Conservation (phyloP, 2,888 invertebrate genomes). For the Saturnia japonica region DNA sequence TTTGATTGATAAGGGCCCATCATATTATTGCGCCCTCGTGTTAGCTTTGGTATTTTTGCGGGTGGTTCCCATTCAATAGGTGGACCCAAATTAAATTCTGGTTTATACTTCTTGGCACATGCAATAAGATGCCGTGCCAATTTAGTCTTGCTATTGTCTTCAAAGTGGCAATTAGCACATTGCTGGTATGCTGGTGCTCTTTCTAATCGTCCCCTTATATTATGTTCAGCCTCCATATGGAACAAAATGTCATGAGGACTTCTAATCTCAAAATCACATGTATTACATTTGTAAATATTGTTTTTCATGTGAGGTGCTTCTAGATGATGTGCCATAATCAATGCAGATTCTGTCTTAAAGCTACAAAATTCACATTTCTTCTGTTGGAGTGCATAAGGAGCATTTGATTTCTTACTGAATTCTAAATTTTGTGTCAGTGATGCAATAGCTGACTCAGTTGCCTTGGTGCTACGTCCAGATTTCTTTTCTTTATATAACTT, state of each 20-base stretch:
- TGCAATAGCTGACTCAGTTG: slow-evolving; percentile 91
- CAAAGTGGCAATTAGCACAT: slow-evolving; percentile 97
- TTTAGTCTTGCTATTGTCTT: slow-evolving; percentile 96
- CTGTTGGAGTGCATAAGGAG: slow-evolving; percentile 89
- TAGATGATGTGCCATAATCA: slow-evolving; percentile 94
- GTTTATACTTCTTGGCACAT: slow-evolving; percentile 95
- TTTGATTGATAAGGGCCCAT: slow-evolving; percentile 74
- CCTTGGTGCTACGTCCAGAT: slow-evolving; percentile 84
- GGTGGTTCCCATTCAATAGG: slow-evolving; percentile 97
- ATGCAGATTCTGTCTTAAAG: slow-evolving; percentile 94
- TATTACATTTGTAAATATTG: slow-evolving; percentile 93
- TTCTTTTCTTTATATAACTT: slow-evolving; percentile 89
- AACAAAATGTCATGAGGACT: slow-evolving; percentile 95
- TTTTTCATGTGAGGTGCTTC: slow-evolving; percentile 96
- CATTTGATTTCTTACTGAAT: slow-evolving; percentile 93
- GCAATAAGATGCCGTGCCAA: slow-evolving; percentile 93
- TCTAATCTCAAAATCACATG: slow-evolving; percentile 91
- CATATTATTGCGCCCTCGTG: slow-evolving; percentile 70
- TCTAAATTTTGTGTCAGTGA: slow-evolving; percentile 94
- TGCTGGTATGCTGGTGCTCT: slow-evolving; percentile 95
- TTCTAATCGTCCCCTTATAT: slow-evolving; percentile 92
- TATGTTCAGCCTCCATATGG: slow-evolving; percentile 97
- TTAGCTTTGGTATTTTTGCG: slow-evolving; percentile 92
- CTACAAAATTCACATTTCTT: slow-evolving; percentile 95
- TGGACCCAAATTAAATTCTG: slow-evolving; percentile 93